phyloP scores from a whole-genome alignment of 2,888 invertebrate species.

The Erpobdella octoculata region DNA sequence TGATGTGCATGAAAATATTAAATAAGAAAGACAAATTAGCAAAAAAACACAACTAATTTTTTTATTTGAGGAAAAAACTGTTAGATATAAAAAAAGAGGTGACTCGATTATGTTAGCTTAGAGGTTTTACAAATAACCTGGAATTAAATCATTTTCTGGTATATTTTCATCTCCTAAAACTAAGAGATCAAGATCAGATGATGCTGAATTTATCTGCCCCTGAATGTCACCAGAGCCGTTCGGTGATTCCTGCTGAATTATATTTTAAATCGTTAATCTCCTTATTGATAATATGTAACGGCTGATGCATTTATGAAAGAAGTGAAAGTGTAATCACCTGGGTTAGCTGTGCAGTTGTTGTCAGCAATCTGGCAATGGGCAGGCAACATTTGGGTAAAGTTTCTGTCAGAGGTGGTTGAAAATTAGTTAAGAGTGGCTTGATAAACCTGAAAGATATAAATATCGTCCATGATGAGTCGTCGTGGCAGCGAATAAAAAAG shows the following conservation, averaged over 20 bases:
- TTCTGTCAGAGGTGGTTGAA: constrained; percentile 84
- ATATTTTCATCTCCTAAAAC: not conserved
- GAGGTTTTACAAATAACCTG: no score
- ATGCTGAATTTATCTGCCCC: not conserved
- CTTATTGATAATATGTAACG: not conserved
- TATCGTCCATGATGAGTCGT: no score
- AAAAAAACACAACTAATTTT: no score
- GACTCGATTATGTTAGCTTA: no score
- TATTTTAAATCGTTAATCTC: constrained; percentile 59
- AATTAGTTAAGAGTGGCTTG: constrained; percentile 89
- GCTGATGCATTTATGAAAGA: no score
- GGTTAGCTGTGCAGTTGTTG: constrained; percentile 88
- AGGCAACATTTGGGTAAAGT: constrained; percentile 83
- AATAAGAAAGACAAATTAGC: no score
- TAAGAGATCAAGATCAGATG: not conserved
- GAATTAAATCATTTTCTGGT: not conserved
- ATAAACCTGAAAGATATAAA: no score
- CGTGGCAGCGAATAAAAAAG: no score
- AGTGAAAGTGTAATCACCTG: no score
- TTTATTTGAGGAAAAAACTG: no score
- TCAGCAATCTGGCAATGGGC: constrained; percentile 76
- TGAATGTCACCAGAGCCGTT: not conserved
- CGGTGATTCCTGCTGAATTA: not conserved
- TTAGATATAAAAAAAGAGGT: no score
- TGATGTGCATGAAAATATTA: no score